A percentile compares a stretch with the other conserved stretches of the same genome.
Evolutionary conservation across 2,797 vertebrate genomes (phyloP).

Genomic region (Lithobates sylvaticus): DNA sequence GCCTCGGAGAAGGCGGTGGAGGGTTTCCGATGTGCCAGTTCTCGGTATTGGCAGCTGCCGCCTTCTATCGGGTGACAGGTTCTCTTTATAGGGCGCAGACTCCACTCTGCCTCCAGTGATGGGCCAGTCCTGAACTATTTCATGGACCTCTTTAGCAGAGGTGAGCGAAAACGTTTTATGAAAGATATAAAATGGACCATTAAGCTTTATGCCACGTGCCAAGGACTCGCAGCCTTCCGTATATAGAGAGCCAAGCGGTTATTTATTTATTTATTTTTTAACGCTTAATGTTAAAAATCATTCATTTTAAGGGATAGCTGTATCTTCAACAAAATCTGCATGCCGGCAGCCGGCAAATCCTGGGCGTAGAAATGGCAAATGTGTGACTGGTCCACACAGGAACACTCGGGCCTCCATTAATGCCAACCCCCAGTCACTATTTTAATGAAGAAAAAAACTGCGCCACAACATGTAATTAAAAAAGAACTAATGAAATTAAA

Average conservation of each 20-base stretch:
- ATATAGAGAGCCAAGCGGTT: not conserved
- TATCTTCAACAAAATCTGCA: not conserved
- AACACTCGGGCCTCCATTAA: no score
- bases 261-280: not conserved
- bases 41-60: no score
- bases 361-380: no score
- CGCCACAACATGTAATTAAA: no score
- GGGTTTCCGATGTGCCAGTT: no score
- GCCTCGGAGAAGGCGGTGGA: no score
- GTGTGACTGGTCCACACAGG: no score
- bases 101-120: not conserved
- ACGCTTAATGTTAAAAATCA: not conserved
- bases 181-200: slow-evolving; percentile 13
- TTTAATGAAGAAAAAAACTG: no score
- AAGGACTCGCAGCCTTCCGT: not conserved
- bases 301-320: no score
- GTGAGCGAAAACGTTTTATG: slow-evolving; percentile 17
- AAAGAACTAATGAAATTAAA: no score
- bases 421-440: no score
- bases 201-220: not conserved
- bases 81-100: not conserved
- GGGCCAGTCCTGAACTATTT: not conserved
- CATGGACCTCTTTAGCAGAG: slow-evolving; percentile 11
- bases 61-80: not conserved
- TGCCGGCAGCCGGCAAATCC: no score